Percentiles rank a stretch among this genome's conserved stretches.
These are phyloP conservation scores for Ametastegia equiseti DNA, from an alignment of 2,888 invertebrate genomes.

Conservation along the genomic window DNA sequence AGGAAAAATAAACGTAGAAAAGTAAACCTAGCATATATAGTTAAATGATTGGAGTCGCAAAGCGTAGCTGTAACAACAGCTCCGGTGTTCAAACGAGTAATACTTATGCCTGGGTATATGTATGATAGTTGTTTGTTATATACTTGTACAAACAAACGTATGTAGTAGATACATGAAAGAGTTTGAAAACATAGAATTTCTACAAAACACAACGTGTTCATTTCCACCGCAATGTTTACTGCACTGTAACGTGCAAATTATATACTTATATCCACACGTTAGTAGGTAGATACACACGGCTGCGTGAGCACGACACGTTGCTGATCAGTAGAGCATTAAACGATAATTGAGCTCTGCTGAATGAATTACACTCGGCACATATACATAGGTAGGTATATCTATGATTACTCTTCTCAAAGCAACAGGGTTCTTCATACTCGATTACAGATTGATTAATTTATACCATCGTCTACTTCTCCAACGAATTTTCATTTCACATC, in stretches of 20 bases:
- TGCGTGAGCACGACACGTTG: conserved; percentile 3
- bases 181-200: neutral
- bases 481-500: no score
- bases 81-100: neutral
- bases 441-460: no score
- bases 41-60: neutral
- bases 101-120: no score
- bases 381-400: neutral
- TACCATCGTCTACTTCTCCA: no score
- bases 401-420: neutral
- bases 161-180: no score
- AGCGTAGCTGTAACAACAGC: conserved; percentile 9
- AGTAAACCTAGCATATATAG: no score
- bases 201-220: neutral
- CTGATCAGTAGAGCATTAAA: conserved; percentile 42
- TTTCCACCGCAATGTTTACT: neutral
- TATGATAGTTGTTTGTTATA: no score
- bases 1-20: neutral
- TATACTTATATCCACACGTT: no score
- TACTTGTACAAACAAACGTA: no score
- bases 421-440: neutral
- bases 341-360: neutral
- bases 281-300: neutral
- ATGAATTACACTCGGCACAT: no score
- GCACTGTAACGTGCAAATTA: no score